Evolutionary conservation across 2,113 vertebrate species (phyloP).

Genomic region (human): DNA sequence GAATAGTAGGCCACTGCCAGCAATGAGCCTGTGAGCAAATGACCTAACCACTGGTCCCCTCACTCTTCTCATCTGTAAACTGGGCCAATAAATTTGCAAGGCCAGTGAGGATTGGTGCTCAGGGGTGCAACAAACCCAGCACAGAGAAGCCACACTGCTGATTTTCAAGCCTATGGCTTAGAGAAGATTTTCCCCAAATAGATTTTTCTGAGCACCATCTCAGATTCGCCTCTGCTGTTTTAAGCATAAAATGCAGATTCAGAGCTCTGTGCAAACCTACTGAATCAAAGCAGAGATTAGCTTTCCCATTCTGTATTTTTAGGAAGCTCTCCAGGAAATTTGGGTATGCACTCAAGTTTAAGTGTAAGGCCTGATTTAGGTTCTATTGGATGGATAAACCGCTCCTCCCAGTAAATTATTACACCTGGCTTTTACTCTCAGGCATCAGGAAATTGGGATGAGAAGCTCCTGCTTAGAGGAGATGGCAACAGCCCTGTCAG

Average conservation of each 20-base stretch:
- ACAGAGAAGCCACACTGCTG: accelerated
- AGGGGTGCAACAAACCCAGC: background rate
- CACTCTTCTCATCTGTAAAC: background rate
- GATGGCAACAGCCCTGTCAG: background rate
- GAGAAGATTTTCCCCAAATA: background rate
- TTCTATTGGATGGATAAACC: background rate
- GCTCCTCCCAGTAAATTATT: background rate
- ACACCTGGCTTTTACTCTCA: background rate
- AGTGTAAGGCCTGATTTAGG: background rate
- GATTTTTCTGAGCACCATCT: background rate
- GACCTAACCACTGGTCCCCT: background rate
- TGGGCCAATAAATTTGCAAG: background rate
- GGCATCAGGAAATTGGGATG: background rate
- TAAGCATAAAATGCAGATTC: background rate
- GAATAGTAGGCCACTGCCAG: background rate
- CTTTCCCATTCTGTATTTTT: background rate
- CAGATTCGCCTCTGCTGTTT: background rate
- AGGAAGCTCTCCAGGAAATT: background rate
- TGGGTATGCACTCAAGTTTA: background rate
- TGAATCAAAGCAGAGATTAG: background rate
- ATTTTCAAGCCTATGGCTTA: background rate
- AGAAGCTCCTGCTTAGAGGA: background rate
- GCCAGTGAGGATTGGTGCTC: background rate
- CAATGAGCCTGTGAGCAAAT: background rate
- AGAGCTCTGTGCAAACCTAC: background rate